These are phyloP conservation scores for Drosophila ustulata DNA, from an alignment of 2,888 invertebrate species.

Conservation along the genomic window DNA sequence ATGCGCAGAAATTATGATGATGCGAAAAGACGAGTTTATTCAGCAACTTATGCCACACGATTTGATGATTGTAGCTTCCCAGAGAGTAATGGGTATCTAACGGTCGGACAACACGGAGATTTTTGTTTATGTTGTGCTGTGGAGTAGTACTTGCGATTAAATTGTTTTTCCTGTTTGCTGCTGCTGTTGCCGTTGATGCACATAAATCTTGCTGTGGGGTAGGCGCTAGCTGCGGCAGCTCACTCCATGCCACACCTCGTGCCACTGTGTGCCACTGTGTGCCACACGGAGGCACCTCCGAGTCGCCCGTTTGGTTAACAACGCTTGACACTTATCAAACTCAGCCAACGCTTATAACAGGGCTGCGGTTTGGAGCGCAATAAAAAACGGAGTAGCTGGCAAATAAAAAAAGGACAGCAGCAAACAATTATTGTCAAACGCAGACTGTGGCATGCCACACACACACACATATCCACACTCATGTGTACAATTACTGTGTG, in stretches of 20 bases:
- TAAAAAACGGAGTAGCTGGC: constrained; percentile 63
- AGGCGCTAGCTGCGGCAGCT: not conserved
- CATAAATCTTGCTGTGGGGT: constrained; percentile 65
- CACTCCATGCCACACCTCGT: not conserved
- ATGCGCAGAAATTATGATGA: too few relatives aligned
- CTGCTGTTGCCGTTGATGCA: constrained; percentile 49
- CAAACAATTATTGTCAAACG: constrained; percentile 79
- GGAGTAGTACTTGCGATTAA: constrained; percentile 45
- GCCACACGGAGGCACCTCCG: constrained; percentile 11
- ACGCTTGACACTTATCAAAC: constrained; percentile 68
- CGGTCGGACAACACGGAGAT: not conserved
- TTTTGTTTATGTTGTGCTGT: constrained; percentile 15
- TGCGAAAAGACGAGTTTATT: not conserved
- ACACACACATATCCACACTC: constrained; percentile 12
- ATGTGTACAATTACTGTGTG: not conserved
- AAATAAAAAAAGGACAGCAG: constrained; percentile 57
- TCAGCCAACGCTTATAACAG: constrained; percentile 61
- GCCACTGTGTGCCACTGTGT: constrained; percentile 20
- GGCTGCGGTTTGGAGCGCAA: constrained; percentile 60
- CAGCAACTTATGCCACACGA: not conserved
- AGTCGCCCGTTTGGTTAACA: constrained; percentile 57
- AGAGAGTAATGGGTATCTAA: constrained; percentile 9
- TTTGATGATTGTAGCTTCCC: not conserved
- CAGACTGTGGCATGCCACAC: constrained; percentile 37
- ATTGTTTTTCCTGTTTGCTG: constrained; percentile 50